Evolutionary conservation across 2,113 vertebrate species (phyloP).

Genomic region (Gymnogyps californianus): DNA sequence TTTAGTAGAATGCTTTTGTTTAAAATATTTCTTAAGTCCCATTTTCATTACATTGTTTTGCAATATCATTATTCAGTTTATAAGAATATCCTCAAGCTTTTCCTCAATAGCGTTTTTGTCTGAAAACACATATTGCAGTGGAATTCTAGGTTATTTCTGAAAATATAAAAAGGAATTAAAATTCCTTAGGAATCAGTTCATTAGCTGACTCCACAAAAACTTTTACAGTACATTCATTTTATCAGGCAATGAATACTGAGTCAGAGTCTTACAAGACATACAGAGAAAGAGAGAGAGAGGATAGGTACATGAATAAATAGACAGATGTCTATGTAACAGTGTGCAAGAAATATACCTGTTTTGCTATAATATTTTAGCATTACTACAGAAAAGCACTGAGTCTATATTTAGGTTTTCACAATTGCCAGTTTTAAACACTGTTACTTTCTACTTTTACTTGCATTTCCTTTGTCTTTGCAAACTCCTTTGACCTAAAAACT

Average conservation of each 20-base stretch:
- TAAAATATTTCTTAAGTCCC: neutral
- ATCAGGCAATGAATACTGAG: neutral
- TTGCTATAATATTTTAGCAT: neutral
- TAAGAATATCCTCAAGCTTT: neutral
- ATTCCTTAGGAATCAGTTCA: neutral
- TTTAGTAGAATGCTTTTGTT: neutral
- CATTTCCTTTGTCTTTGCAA: neutral
- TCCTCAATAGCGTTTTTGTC: neutral
- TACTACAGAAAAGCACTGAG: neutral
- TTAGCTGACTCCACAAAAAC: neutral
- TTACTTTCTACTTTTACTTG: neutral
- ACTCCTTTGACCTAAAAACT: neutral
- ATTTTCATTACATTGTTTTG: neutral
- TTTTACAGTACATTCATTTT: neutral
- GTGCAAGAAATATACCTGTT: neutral
- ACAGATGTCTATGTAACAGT: neutral
- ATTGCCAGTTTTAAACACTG: neutral
- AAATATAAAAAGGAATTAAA: neutral
- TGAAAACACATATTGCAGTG: neutral
- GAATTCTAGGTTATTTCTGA: neutral
- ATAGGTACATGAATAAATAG: neutral
- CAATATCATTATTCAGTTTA: neutral
- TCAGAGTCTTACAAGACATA: neutral
- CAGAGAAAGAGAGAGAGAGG: neutral
- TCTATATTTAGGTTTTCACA: neutral